A percentile compares a stretch with the other conserved stretches of the same genome.
Conservation (phyloP, 2,113 vertebrate genomes). For the Pangasianodon gigas region DNA sequence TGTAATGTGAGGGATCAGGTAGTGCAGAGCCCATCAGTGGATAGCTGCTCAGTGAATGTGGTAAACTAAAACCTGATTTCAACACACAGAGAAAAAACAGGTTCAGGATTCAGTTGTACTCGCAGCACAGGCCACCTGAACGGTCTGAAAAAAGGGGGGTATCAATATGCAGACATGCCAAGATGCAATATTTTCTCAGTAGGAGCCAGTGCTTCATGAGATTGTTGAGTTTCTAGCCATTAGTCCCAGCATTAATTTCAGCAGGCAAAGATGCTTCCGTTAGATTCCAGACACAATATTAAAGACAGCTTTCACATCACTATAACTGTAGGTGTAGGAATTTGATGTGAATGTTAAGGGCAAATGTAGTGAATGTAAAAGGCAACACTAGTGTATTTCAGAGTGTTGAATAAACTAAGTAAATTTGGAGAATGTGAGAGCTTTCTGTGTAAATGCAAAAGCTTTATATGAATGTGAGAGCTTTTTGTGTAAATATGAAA, state of each 20-base stretch:
- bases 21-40: conserved; percentile 62
- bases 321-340: not conserved
- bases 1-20: conserved; percentile 64
- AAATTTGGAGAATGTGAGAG: not conserved
- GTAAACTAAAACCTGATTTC: conserved; percentile 64
- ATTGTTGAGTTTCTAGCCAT: not conserved
- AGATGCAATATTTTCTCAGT: not conserved
- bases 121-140: not conserved
- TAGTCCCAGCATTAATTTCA: not conserved
- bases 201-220: not conserved
- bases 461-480: not conserved
- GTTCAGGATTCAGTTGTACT: not conserved
- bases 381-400: not conserved
- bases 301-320: not conserved
- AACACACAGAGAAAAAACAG: conserved; percentile 51
- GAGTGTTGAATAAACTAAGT: not conserved
- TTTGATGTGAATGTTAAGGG: not conserved
- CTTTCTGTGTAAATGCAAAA: not conserved
- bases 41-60: conserved; percentile 65
- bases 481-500: not conserved
- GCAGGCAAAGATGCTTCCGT: not conserved
- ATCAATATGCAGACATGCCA: not conserved
- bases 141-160: not conserved
- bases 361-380: not conserved
- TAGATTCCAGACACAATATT: conserved; percentile 4